A percentile compares a stretch with the other conserved stretches of the same genome.
These are phyloP conservation scores for Lophius piscatorius DNA, from an alignment of 2,113 vertebrate species.

Conservation along the genomic window DNA sequence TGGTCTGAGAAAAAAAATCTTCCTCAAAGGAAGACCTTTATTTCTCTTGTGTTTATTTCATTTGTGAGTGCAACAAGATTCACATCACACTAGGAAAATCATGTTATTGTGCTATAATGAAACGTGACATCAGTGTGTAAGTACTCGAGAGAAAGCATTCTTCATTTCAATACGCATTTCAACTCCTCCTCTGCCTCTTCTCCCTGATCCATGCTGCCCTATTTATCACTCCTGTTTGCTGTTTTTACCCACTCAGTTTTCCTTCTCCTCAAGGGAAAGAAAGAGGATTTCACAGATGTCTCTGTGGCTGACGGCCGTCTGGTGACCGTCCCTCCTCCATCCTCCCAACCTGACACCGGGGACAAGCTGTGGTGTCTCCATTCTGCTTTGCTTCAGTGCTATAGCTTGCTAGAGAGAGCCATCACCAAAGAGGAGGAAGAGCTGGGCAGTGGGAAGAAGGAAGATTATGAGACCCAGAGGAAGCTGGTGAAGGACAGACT, in stretches of 20 bases:
- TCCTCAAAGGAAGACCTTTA: too few species aligned
- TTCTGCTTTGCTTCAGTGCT: conserved; percentile 75
- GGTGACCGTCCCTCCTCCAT: conserved; percentile 67
- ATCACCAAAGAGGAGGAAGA: conserved; percentile 68
- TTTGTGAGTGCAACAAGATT: too few species aligned
- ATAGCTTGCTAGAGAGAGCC: conserved; percentile 68
- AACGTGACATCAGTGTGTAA: too few species aligned
- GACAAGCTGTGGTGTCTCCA: conserved; percentile 72
- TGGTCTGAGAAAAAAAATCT: too few species aligned
- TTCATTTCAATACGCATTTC: not conserved
- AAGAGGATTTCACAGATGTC: conserved; percentile 57
- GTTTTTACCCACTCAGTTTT: not conserved
- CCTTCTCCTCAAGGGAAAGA: conserved; percentile 62
- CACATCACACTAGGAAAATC: too few species aligned
- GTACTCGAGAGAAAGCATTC: too few species aligned
- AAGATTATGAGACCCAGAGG: conserved; percentile 67
- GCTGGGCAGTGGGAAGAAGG: conserved; percentile 39
- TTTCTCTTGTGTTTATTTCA: too few species aligned
- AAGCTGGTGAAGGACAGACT: conserved; percentile 70
- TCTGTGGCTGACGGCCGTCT: conserved; percentile 39
- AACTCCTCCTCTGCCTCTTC: conserved; percentile 6
- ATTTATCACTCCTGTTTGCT: conserved; percentile 1
- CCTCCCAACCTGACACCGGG: conserved; percentile 63
- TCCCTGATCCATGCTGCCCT: not conserved
- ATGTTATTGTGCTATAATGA: too few species aligned